Evolutionary conservation across 2,113 vertebrate species (phyloP).

Genomic region (Pterophyllum scalare): DNA sequence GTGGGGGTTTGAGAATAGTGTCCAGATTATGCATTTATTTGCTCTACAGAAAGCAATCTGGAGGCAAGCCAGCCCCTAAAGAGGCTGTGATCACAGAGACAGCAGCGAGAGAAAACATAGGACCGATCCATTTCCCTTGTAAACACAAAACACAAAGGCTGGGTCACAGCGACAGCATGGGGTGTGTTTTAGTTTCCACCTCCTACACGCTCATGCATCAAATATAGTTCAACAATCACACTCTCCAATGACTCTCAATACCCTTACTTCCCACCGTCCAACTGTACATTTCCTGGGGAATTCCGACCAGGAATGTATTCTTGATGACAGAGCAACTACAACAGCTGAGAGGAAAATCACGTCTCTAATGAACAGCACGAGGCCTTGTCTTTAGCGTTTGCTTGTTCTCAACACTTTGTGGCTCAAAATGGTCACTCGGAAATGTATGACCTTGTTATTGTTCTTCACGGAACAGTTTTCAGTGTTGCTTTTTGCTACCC

Average conservation of each 20-base stretch:
- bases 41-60: slow-evolving; percentile 36
- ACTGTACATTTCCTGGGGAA: slow-evolving; percentile 74
- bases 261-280: slow-evolving; percentile 49
- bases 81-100: slow-evolving; percentile 61
- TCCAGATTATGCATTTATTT: slow-evolving; percentile 40
- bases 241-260: slow-evolving; percentile 62
- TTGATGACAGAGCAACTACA: slow-evolving; percentile 69
- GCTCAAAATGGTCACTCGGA: slow-evolving; percentile 4
- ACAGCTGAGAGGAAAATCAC: slow-evolving; percentile 70
- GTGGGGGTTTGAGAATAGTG: slow-evolving; percentile 9
- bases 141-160: slow-evolving; percentile 62
- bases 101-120: slow-evolving; percentile 43
- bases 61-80: slow-evolving; percentile 58
- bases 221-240: slow-evolving; percentile 74
- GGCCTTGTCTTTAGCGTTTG: slow-evolving; percentile 10
- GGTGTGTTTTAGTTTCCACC: slow-evolving; percentile 73
- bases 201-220: slow-evolving; percentile 72
- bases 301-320: slow-evolving; percentile 72
- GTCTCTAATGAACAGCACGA: slow-evolving; percentile 54
- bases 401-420: slow-evolving; percentile 8
- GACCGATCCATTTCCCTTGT: slow-evolving; percentile 50
- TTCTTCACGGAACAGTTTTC: not conserved
- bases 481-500: not conserved
- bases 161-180: slow-evolving; percentile 66
- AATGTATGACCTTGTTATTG: slow-evolving; percentile 12